Evolutionary conservation across 2,113 vertebrate genomes (phyloP).

Genomic region (Atractosteus spatula): DNA sequence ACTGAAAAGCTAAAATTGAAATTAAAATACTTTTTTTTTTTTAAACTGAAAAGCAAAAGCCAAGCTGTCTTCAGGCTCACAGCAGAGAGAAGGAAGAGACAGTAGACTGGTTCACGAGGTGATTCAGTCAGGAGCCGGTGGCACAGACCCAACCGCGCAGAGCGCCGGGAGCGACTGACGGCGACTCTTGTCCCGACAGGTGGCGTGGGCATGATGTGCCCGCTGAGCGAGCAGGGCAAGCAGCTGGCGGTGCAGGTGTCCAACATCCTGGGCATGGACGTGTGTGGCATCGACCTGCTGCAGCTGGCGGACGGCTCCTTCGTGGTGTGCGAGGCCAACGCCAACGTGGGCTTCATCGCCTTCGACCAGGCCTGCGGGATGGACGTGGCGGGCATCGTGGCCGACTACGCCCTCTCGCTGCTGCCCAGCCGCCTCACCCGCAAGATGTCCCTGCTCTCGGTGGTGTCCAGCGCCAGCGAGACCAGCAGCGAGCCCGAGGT

Average conservation of each 20-base stretch:
- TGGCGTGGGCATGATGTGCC: slow-evolving; percentile 84
- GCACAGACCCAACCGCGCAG: no score
- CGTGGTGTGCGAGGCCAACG: slow-evolving; percentile 85
- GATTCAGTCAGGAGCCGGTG: no score
- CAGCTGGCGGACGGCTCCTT: slow-evolving; percentile 83
- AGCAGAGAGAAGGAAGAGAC: no score
- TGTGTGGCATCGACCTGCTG: slow-evolving; percentile 86
- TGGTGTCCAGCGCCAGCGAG: slow-evolving; percentile 77
- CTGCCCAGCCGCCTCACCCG: slow-evolving; percentile 76
- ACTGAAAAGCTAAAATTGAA: no score
- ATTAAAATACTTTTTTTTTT: no score
- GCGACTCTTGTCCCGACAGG: slow-evolving; percentile 51
- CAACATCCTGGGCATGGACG: slow-evolving; percentile 88
- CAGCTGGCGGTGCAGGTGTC: slow-evolving; percentile 86
- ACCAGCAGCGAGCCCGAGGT: slow-evolving; percentile 77
- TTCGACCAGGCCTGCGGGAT: slow-evolving; percentile 87
- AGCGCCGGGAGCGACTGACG: no score
- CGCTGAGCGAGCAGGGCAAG: slow-evolving; percentile 82
- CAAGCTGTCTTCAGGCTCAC: no score
- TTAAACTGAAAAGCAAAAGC: no score
- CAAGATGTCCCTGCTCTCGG: slow-evolving; percentile 79
- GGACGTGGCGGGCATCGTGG: slow-evolving; percentile 81
- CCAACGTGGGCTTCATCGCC: slow-evolving; percentile 88
- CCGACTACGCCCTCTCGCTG: slow-evolving; percentile 82
- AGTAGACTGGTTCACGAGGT: no score